phyloP scores from a whole-genome alignment of 2,888 invertebrate genomes.

The Physocephala rufipes region DNA sequence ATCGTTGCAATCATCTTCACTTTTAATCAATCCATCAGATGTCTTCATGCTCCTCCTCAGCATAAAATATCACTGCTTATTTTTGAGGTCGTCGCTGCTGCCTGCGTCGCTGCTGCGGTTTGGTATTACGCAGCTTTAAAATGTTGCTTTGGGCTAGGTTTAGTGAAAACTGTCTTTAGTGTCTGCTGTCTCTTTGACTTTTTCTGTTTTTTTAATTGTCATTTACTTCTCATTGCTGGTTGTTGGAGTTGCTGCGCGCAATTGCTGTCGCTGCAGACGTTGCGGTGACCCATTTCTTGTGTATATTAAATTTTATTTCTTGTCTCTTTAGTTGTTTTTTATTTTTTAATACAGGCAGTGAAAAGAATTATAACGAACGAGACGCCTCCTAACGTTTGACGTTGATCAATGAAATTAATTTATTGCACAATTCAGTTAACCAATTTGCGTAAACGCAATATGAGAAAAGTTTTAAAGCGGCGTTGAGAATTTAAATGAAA shows the following conservation, averaged over 20 bases:
- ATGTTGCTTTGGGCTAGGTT: background rate
- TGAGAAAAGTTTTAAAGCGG: background rate
- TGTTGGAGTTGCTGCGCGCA: too few species aligned
- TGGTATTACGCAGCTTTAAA: slow-evolving; percentile 14
- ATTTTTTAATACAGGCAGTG: background rate
- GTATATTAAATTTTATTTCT: slow-evolving; percentile 7
- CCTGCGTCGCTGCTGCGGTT: slow-evolving; percentile 12
- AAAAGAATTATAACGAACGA: slow-evolving; percentile 3
- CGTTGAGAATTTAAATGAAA: too few species aligned
- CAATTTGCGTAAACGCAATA: background rate
- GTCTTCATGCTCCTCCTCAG: slow-evolving; percentile 25
- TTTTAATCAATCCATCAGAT: slow-evolving; percentile 33
- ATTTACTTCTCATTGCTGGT: background rate
- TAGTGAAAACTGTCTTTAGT: slow-evolving; percentile 2
- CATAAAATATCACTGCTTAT: slow-evolving; percentile 27
- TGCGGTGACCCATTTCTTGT: slow-evolving; percentile 4
- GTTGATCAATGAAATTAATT: background rate
- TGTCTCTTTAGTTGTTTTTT: background rate
- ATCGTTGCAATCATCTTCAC: background rate
- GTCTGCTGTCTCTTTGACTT: too few species aligned
- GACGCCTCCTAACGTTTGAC: background rate
- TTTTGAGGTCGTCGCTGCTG: slow-evolving; percentile 26
- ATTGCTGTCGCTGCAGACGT: background rate
- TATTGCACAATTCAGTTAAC: background rate
- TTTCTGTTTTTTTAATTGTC: background rate